Base-by-base conservation (phyloP, 2,797 vertebrate genomes). In the Bufotes viridis region DNA sequence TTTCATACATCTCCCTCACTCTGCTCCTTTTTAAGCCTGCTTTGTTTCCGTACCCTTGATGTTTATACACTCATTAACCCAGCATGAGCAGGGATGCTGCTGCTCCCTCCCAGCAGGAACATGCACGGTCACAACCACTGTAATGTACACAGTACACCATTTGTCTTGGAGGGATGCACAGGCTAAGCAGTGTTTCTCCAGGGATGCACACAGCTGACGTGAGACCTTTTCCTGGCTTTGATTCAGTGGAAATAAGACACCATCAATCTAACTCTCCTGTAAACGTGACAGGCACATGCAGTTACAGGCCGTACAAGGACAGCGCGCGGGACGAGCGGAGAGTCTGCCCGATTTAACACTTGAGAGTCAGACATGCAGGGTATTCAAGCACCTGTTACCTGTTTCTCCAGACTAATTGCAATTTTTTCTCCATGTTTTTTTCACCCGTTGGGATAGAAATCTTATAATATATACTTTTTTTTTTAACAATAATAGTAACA, bases 221-320 rank as follows among this genome's bases (percentile, higher is more conserved):
- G 70, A 60, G 74, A 89, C 70, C 80, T 84, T 83, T 78, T 84
- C 81, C 85, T 89, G 85, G 88, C 84, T 80, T 87, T 53, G 65
- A 72, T 79, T 84, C 81, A 89, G 74, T 74, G 75, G 80, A 89
- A 89, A 86, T 24, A 53, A 65, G 42, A n/a, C 13, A 17, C 74
- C 42, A 89, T 89, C 84, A 83, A 89, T 89, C 82, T 79, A 70
- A 65, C 55, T 15, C 72, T 84, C 49, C 57, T 14, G 20, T 86
- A 80, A 80, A 87, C 18, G 53, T 42, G 80, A 78, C 80, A 63
- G 18, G 49, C 74, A 51, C 69, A 42, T n/a, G 74, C 24, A 72
- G 65, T 22, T 22, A 26, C 67, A 72, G 74, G 88, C 81, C 85
- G n/a, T 89, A 87, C 75, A 87, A 89, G 88, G 88, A 76, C 69